Evolutionary conservation across 2,797 vertebrate genomes (phyloP).

Genomic region (Cirrhinus molitorella): DNA sequence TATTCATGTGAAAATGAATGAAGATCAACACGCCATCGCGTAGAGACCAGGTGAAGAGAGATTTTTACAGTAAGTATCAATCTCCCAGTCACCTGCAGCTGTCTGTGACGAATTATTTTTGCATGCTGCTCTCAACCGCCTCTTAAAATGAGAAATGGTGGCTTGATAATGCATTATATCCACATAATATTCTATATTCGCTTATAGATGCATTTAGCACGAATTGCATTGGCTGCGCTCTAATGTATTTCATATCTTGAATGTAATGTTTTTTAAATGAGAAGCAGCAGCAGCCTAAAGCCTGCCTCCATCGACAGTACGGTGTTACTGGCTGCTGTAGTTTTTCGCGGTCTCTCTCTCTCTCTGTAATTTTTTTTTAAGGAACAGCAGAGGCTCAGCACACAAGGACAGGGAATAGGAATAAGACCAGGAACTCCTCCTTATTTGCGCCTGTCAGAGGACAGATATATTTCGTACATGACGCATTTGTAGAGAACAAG

Average conservation of each 20-base stretch:
- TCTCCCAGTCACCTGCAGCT: constrained; percentile 18
- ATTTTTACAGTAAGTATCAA: constrained; percentile 16
- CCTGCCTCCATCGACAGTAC: constrained; percentile 74
- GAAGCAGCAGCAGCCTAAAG: constrained; percentile 76
- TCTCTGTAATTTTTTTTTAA: constrained; percentile 52
- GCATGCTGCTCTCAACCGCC: neutral
- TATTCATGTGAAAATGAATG: constrained; percentile 9
- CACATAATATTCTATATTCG: neutral
- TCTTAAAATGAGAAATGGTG: neutral
- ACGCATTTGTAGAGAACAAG: constrained; percentile 65
- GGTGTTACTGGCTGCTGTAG: constrained; percentile 68
- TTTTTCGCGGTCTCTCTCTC: constrained; percentile 41
- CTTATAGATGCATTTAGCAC: neutral
- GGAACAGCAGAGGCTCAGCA: constrained; percentile 63
- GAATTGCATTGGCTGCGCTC: constrained; percentile 66
- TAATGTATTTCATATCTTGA: constrained; percentile 57
- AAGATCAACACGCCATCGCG: neutral
- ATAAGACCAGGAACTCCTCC: constrained; percentile 60
- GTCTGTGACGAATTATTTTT: neutral
- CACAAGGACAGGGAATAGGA: constrained; percentile 70
- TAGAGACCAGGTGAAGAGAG: constrained; percentile 20
- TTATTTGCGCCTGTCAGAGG: constrained; percentile 57
- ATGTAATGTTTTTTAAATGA: constrained; percentile 71
- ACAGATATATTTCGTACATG: constrained; percentile 60
- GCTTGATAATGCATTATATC: neutral